These are phyloP conservation scores for Dascillus cervinus DNA, from an alignment of 2,888 invertebrate genomes.

Conservation along the genomic window DNA sequence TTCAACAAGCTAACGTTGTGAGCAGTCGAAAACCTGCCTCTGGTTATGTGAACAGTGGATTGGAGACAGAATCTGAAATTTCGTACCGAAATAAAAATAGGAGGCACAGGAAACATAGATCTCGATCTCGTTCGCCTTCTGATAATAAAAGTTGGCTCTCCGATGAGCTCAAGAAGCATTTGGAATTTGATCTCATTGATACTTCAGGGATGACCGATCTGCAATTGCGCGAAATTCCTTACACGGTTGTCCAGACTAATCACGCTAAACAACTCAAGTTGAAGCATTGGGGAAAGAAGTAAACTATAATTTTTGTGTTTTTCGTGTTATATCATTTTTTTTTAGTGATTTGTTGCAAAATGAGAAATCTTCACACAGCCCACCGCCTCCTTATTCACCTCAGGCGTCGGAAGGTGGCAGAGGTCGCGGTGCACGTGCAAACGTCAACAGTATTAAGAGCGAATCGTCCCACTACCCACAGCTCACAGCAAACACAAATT, in stretches of 20 bases:
- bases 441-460: constrained; percentile 17
- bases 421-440: constrained; percentile 20
- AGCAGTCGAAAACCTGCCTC: constrained; percentile 49
- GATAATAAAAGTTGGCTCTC: constrained; percentile 65
- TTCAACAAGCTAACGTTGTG: constrained; percentile 64
- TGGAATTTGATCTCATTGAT: constrained; percentile 82
- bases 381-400: constrained; percentile 43
- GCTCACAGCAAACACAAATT: constrained; percentile 10
- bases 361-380: constrained; percentile 34
- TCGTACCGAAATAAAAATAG: constrained; percentile 32
- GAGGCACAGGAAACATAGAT: constrained; percentile 38
- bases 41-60: constrained; percentile 37
- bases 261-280: constrained; percentile 55
- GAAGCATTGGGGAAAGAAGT: constrained; percentile 32
- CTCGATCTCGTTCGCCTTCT: constrained; percentile 63
- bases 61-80: constrained; percentile 44
- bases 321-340: constrained; percentile 1
- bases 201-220: constrained; percentile 84
- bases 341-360: constrained; percentile 16
- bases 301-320: constrained; percentile 3
- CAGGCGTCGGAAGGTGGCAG: constrained; percentile 24
- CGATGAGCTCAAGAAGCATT: constrained; percentile 72
- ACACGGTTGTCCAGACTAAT: constrained; percentile 74
- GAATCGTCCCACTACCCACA: constrained; percentile 18
- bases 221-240: constrained; percentile 80